These are phyloP conservation scores for Limnephilus rhombicus DNA, from an alignment of 2,888 invertebrate species.

Conservation along the genomic window DNA sequence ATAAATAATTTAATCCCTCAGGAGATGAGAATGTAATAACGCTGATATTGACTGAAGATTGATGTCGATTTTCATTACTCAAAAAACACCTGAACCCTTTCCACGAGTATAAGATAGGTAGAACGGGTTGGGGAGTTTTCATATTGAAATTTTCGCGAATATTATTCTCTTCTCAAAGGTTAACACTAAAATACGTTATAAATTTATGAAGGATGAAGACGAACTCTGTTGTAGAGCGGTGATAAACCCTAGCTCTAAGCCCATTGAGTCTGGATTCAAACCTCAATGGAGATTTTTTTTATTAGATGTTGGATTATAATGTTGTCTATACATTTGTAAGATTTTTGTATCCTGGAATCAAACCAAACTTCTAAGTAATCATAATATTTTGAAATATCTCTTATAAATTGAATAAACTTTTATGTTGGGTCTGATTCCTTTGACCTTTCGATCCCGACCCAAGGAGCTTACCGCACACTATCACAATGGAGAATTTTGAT, in stretches of 20 bases:
- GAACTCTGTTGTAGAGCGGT: not conserved
- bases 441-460: too few relatives aligned
- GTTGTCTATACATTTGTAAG: too few relatives aligned
- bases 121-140: not conserved
- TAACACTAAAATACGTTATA: not conserved
- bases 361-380: too few relatives aligned
- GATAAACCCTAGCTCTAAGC: not conserved
- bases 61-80: slow-evolving; percentile 22
- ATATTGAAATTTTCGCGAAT: not conserved
- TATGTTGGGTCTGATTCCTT: too few relatives aligned
- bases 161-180: not conserved
- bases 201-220: not conserved
- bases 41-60: slow-evolving; percentile 11
- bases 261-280: too few relatives aligned
- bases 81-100: not conserved
- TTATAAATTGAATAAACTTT: too few relatives aligned
- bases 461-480: too few relatives aligned
- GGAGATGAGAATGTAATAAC: slow-evolving; percentile 11
- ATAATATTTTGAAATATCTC: too few relatives aligned
- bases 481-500: too few relatives aligned
- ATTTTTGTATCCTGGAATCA: too few relatives aligned
- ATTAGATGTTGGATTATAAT: too few relatives aligned
- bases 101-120: not conserved
- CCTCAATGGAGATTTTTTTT: too few relatives aligned
- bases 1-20: not conserved